Evolutionary conservation across 2,797 vertebrate genomes (phyloP), one percentile per base, ranked within the genome.

Genomic region (Gymnothorax reevesii): DNA sequence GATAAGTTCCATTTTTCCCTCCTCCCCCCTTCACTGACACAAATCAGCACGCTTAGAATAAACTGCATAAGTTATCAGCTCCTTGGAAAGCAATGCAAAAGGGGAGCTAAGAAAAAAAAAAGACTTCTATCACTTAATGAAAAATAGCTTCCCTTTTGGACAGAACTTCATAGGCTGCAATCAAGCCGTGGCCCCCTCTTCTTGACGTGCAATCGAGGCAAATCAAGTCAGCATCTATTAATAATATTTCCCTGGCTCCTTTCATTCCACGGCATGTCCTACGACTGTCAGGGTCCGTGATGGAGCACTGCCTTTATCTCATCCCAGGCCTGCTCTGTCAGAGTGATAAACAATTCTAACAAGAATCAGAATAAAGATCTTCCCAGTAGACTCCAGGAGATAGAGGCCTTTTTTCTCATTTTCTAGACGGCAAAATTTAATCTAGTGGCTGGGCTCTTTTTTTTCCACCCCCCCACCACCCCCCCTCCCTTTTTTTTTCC

Each of bases 351-450:
- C 98, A 99, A 99, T 99, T 99, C 98, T 98, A 99, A 99, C 98
- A 99, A 99, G 98, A 98, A 99, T 99, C 98, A 98, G 97, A 99
- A 99, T 98, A 98, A 98, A 98, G 97, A 99, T 99, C 98, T 99
- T 97, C 98, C 98, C 97, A 98, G 97, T 97, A 98, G 97, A 99
- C 98, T 98, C 96, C 94, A 95, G 96, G 95, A 98, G 97, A 98
- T 98, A 98, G 97, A 97, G 96, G 96, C 96, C 92, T 95, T 96
- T 98, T 98, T 98, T 98, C 97, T 98, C 97, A 99, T 98, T 99
- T 99, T 98, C 97, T 98, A 97, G 97, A 98, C 88, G 96, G 97
- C 97, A 98, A 98, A 99, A 98, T 98, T 97, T 98, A 98, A 98
- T 98, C 98, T 98, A 97, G 96, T 96, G 95, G 95, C 96, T 95